A percentile compares a stretch with the other conserved stretches of the same genome.
These are phyloP conservation scores for Adineta ricciae DNA, from an alignment of 2,888 invertebrate genomes.

Conservation along the genomic window DNA sequence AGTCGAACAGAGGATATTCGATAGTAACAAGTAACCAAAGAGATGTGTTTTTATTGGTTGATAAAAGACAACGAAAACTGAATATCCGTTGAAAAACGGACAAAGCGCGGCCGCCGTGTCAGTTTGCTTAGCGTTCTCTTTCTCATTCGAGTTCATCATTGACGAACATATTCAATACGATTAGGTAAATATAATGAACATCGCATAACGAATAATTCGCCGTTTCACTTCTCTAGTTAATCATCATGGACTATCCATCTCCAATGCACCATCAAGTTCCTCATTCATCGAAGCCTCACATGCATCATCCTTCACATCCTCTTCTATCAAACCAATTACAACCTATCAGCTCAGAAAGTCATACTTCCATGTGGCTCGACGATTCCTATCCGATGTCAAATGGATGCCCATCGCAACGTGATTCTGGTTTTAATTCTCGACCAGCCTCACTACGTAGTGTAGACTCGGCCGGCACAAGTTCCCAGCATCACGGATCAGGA, in stretches of 20 bases:
- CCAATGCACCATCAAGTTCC: neutral
- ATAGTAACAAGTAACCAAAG: neutral
- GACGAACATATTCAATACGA: neutral
- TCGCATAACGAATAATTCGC: neutral
- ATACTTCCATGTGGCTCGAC: conserved; percentile 3
- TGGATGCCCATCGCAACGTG: neutral
- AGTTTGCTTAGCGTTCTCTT: neutral
- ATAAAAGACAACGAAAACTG: neutral
- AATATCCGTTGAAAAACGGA: neutral
- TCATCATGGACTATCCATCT: neutral
- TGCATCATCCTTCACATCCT: neutral
- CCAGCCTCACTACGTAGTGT: neutral
- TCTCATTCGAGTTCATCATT: neutral
- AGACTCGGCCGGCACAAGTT: neutral
- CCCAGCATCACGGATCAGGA: neutral
- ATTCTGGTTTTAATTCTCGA: neutral
- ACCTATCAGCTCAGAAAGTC: neutral
- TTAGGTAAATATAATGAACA: neutral
- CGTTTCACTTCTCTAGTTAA: neutral
- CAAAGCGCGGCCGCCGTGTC: neutral
- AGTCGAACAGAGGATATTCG: neutral
- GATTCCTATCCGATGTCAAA: neutral
- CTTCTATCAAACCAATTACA: neutral
- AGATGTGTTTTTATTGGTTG: neutral
- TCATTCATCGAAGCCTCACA: neutral